Evolutionary conservation across 1,140 invertebrate genomes (phyloP).

Genomic region (Eumaeus atala): DNA sequence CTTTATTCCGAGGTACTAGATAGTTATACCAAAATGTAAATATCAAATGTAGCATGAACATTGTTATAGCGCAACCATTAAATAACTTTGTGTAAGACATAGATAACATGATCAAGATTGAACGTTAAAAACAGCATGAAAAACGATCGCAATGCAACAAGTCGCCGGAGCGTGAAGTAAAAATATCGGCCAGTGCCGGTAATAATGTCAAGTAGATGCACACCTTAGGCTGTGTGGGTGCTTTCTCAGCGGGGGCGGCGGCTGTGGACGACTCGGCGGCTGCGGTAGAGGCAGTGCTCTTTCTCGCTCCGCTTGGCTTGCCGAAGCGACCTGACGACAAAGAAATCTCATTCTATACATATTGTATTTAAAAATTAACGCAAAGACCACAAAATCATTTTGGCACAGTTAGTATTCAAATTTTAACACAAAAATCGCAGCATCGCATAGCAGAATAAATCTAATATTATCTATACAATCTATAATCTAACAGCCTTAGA

Average conservation of each 20-base stretch:
- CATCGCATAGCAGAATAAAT: slow-evolving; percentile 38
- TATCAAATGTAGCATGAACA: slow-evolving; percentile 9
- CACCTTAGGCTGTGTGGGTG: slow-evolving; percentile 53
- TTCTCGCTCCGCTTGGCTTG: slow-evolving; percentile 47
- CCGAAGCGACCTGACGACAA: slow-evolving; percentile 60
- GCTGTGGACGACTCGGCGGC: slow-evolving; percentile 32
- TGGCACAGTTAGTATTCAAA: not conserved
- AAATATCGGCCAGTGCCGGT: not conserved
- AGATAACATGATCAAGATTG: too few relatives aligned
- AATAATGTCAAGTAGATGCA: slow-evolving; percentile 6
- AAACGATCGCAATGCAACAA: slow-evolving; percentile 39
- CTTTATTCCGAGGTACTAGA: not conserved
- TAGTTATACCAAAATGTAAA: slow-evolving; percentile 2
- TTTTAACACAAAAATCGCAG: not conserved
- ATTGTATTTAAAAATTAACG: slow-evolving; percentile 7
- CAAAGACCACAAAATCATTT: not conserved
- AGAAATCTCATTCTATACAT: slow-evolving; percentile 33
- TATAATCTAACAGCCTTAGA: slow-evolving; percentile 30
- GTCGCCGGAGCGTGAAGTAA: slow-evolving; percentile 39
- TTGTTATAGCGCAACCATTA: too few relatives aligned
- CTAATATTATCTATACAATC: too few relatives aligned
- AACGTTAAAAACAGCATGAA: slow-evolving; percentile 11
- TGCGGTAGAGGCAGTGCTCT: slow-evolving; percentile 39
- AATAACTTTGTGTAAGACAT: too few relatives aligned
- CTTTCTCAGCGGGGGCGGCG: slow-evolving; percentile 43